phyloP scores from a whole-genome alignment of 2,113 vertebrate species.

The Craseonycteris thonglongyai region DNA sequence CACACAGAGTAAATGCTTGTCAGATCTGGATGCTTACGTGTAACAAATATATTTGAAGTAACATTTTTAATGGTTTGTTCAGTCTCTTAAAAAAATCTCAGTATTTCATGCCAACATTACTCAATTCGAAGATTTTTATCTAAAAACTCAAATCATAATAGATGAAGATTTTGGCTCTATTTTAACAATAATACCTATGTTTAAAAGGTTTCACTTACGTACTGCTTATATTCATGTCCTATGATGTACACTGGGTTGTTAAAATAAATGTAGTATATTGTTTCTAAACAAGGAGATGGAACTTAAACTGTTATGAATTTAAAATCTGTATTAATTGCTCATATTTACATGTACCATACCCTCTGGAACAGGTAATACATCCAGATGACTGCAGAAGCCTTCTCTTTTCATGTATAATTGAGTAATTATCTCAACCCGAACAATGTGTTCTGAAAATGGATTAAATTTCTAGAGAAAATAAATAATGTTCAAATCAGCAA shows the following conservation, averaged over 20 bases:
- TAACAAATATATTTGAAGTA: not conserved
- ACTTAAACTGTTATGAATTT: not conserved
- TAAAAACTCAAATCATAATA: not conserved
- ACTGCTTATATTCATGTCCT: not conserved
- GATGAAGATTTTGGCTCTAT: not conserved
- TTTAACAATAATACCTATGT: not conserved
- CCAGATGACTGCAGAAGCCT: not conserved
- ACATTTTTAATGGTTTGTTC: not conserved
- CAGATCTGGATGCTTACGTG: not conserved
- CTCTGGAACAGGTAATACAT: not conserved
- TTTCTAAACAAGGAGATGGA: not conserved
- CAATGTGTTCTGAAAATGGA: not conserved
- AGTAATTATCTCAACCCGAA: conserved; percentile 39
- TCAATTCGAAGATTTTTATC: not conserved
- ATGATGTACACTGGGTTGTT: not conserved
- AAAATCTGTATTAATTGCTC: not conserved
- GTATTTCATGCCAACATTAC: not conserved
- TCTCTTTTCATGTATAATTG: conserved; percentile 2
- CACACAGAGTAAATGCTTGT: not conserved
- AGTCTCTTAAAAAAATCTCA: not conserved
- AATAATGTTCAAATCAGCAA: not conserved
- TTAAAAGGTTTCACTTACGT: not conserved
- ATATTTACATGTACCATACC: not conserved
- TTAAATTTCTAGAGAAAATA: conserved; percentile 9
- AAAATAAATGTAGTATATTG: not conserved